Base-by-base conservation (phyloP, 1,140 invertebrate genomes). In the Caenorhabditis elegans region DNA sequence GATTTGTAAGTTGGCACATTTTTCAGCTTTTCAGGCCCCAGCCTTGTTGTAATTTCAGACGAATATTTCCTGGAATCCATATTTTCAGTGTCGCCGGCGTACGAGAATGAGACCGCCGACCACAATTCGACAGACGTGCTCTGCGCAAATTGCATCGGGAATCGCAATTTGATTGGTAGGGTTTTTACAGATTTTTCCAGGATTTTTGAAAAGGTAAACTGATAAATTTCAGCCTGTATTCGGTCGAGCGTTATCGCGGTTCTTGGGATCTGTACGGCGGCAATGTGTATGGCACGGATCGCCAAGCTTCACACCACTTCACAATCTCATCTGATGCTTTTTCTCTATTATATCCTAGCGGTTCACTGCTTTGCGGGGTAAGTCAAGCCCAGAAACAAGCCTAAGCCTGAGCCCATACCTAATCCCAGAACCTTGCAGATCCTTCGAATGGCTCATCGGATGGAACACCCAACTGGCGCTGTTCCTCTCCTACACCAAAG, bases 371-470 rank as follows among this genome's bases (percentile, higher is more conserved):
- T 81, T 28, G 49, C 36, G 17, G 80, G 79, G 79, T 81, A 4
- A 65, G 60, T 79, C 15, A 8, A 5, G 39, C n/a, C n/a, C n/a
- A n/a, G n/a, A n/a, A n/a, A n/a, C n/a, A n/a, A n/a, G n/a, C n/a
- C n/a, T n/a, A n/a, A n/a, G n/a, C n/a, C n/a, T n/a, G n/a, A n/a
- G n/a, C n/a, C n/a, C n/a, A n/a, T n/a, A 43, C 15, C 39, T 43
- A 43, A 3, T 19, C 10, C 1, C 22, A 46, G 17, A 47, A 47
- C 13, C n/a, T 79, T 83, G 76, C 79, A 83, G 83, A 34, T 82
- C 83, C 43, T 65, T 84, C 76, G 83, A 84, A 82, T 84, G 79
- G 79, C 51, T 81, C 0, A 51, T 82, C 48, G 83, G 83, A 22
- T 84, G 83, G 83, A 81, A 51, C 13, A 82, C 80, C 11, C 79